phyloP scores from a whole-genome alignment of 2,113 vertebrate species.

The Asarcornis scutulata region DNA sequence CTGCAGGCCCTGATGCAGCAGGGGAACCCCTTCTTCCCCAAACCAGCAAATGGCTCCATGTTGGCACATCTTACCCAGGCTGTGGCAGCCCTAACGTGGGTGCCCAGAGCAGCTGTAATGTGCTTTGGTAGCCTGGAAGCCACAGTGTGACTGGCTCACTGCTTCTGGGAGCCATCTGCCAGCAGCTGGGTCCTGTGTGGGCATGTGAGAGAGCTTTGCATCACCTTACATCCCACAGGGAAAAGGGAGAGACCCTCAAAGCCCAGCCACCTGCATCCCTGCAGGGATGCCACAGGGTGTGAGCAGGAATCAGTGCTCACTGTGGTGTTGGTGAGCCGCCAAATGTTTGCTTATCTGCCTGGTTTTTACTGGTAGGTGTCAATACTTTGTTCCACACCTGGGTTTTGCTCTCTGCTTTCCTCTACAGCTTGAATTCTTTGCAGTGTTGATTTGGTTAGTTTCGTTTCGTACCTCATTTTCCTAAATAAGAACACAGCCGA shows the following conservation, averaged over 20 bases:
- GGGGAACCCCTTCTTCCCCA: not conserved
- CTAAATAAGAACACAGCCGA: not conserved
- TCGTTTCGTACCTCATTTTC: not conserved
- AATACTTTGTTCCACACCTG: not conserved
- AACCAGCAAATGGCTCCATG: not conserved
- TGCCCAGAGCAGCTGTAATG: not conserved
- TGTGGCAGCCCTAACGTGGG: not conserved
- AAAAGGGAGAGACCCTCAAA: not conserved
- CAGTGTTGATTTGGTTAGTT: not conserved
- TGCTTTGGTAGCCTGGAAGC: not conserved
- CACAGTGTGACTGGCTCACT: not conserved
- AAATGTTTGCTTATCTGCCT: slow-evolving; percentile 22
- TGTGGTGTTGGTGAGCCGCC: slow-evolving; percentile 20
- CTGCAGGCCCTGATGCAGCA: not conserved
- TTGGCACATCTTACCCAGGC: accelerated
- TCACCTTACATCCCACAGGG: not conserved
- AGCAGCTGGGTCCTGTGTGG: accelerated
- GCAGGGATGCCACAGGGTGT: not conserved
- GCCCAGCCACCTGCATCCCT: not conserved
- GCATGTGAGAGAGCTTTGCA: not conserved
- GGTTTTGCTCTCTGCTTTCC: not conserved
- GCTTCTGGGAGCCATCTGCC: not conserved
- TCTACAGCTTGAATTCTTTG: not conserved
- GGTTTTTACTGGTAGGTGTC: slow-evolving; percentile 13
- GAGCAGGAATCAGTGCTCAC: not conserved